A percentile compares a stretch with the other conserved stretches of the same genome.
Conservation (phyloP, 1,140 invertebrate species). For the Drosophila lini region DNA sequence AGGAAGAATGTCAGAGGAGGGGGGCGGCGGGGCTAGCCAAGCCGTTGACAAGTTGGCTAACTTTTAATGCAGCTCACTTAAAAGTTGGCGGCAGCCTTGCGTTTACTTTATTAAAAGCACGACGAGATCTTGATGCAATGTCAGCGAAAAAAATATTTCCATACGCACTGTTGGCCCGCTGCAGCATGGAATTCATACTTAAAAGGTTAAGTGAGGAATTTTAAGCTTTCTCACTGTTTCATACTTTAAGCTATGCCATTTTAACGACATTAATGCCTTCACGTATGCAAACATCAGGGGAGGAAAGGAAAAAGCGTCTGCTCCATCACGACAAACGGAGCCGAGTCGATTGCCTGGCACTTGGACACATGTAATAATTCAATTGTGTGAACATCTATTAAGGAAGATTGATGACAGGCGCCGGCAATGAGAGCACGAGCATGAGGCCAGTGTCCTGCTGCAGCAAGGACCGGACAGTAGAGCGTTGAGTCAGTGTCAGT, state of each 20-base stretch:
- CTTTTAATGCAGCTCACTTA: slow-evolving; percentile 79
- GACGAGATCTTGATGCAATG: slow-evolving; percentile 57
- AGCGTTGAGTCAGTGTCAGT: slow-evolving; percentile 34
- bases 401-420: slow-evolving; percentile 81
- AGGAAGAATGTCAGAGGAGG: background rate
- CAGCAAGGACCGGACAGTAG: slow-evolving; percentile 27
- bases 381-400: slow-evolving; percentile 83
- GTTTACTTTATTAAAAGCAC: slow-evolving; percentile 60
- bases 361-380: slow-evolving; percentile 83
- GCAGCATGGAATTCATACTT: slow-evolving; percentile 8
- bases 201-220: slow-evolving; percentile 4
- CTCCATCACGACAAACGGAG: slow-evolving; percentile 2
- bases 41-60: slow-evolving; percentile 77
- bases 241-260: slow-evolving; percentile 47
- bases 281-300: slow-evolving; percentile 62
- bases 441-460: slow-evolving; percentile 32
- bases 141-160: slow-evolving; percentile 51
- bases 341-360: slow-evolving; percentile 71
- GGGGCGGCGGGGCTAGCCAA: slow-evolving; percentile 25
- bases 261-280: slow-evolving; percentile 68
- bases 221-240: background rate
- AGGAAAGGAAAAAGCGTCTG: slow-evolving; percentile 11
- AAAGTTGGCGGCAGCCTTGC: slow-evolving; percentile 57
- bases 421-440: slow-evolving; percentile 37
- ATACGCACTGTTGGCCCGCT: slow-evolving; percentile 41